phyloP scores from a whole-genome alignment of 2,113 vertebrate species.

The Beaufortia kweichowensis region DNA sequence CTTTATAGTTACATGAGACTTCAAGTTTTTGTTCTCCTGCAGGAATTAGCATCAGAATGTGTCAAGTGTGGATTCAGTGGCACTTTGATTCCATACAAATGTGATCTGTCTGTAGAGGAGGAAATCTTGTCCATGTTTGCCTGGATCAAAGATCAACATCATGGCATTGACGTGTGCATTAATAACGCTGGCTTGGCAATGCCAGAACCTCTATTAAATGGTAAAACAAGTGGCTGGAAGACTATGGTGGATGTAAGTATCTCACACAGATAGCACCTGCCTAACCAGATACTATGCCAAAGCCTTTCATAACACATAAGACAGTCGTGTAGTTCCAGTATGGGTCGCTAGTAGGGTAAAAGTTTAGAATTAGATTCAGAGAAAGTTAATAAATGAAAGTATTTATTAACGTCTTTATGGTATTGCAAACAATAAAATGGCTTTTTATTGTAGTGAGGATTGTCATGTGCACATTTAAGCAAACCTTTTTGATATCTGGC shows the following conservation, averaged over 20 bases:
- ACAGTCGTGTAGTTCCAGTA: too few species aligned
- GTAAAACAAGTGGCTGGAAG: slow-evolving; percentile 81
- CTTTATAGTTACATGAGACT: neutral
- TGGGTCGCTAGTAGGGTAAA: too few species aligned
- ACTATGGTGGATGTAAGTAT: slow-evolving; percentile 84
- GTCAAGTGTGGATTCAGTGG: slow-evolving; percentile 77
- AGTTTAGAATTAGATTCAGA: too few species aligned
- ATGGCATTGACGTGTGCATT: slow-evolving; percentile 87
- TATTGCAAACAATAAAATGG: too few species aligned
- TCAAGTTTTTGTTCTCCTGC: neutral
- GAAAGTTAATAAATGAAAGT: too few species aligned
- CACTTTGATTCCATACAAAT: slow-evolving; percentile 82
- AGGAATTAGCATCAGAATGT: slow-evolving; percentile 75
- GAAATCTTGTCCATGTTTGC: slow-evolving; percentile 90
- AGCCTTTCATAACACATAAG: too few species aligned
- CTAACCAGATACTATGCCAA: too few species aligned
- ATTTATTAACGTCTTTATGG: too few species aligned
- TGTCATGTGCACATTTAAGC: too few species aligned
- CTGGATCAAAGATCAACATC: slow-evolving; percentile 76
- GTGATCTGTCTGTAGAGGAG: slow-evolving; percentile 82
- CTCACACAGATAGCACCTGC: neutral
- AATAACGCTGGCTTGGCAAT: slow-evolving; percentile 86
- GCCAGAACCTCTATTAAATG: slow-evolving; percentile 77
- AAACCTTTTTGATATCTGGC: too few species aligned
- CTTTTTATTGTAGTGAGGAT: too few species aligned